These are phyloP conservation scores for Drosophila nikananu DNA, from an alignment of 1,140 invertebrate genomes.

Conservation along the genomic window DNA sequence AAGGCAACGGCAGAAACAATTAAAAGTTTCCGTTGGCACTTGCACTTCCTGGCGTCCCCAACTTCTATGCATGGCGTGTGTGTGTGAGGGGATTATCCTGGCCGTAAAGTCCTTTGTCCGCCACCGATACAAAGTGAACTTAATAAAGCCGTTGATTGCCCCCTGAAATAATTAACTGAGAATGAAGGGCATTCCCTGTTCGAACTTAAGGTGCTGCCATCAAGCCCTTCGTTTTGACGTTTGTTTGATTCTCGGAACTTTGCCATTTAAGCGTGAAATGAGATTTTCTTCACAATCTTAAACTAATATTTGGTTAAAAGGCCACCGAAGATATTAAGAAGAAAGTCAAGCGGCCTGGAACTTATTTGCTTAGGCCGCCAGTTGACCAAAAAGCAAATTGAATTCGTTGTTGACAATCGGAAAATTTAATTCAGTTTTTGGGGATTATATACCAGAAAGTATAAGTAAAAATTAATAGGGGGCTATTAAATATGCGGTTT, in stretches of 20 bases:
- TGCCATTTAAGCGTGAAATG: conserved; percentile 74
- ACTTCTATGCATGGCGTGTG: conserved; percentile 41
- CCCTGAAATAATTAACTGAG: conserved; percentile 28
- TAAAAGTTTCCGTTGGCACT: conserved; percentile 82
- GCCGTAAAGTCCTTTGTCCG: conserved; percentile 17
- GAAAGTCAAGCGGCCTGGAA: conserved; percentile 15
- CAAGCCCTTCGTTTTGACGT: conserved; percentile 20
- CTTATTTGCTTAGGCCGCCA: conserved; percentile 62
- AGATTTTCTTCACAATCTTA: conserved; percentile 58
- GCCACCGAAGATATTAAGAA: conserved; percentile 2
- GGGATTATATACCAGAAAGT: not conserved
- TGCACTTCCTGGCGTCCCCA: conserved; percentile 70
- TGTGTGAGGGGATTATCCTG: conserved; percentile 35
- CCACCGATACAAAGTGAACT: conserved; percentile 24
- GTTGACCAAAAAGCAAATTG: conserved; percentile 28
- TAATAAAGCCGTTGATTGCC: conserved; percentile 31
- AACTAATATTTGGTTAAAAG: conserved; percentile 60
- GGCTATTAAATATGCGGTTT: not conserved
- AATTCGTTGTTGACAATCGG: conserved; percentile 17
- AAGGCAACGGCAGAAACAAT: conserved; percentile 81
- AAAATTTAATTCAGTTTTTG: conserved; percentile 7
- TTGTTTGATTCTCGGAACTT: conserved; percentile 56
- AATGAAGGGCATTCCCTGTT: conserved; percentile 25
- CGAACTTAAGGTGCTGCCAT: not conserved
- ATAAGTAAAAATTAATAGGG: not conserved